Percentiles rank a stretch among this genome's conserved stretches.
Evolutionary conservation across 2,113 vertebrate genomes (phyloP).

Genomic region (Campylomormyrus tamandua): DNA sequence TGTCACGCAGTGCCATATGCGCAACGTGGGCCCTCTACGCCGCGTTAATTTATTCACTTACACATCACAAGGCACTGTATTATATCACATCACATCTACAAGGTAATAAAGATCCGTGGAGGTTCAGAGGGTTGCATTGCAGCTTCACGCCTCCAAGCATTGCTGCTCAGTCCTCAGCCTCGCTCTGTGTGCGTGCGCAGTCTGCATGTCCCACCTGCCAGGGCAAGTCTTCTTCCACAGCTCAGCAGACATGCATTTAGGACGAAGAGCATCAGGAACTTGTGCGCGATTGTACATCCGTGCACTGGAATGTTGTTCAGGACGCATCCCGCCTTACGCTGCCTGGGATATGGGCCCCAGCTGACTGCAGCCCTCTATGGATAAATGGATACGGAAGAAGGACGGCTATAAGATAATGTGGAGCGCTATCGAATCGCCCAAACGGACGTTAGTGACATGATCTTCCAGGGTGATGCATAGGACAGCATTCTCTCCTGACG

Average conservation of each 20-base stretch:
- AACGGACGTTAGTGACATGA: neutral
- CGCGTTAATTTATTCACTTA: neutral
- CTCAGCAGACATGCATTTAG: neutral
- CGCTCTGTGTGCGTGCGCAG: neutral
- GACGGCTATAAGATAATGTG: neutral
- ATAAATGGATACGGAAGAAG: neutral
- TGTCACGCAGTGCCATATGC: neutral
- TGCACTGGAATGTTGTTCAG: neutral
- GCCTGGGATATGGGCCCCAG: neutral
- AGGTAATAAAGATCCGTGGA: neutral
- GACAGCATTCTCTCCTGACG: neutral
- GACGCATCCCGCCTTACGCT: neutral
- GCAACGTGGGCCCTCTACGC: neutral
- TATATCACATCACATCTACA: neutral
- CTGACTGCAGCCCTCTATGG: neutral
- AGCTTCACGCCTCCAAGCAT: neutral
- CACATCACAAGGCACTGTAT: neutral
- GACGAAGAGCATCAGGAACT: neutral
- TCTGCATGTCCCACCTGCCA: neutral
- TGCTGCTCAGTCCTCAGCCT: neutral
- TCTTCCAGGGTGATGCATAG: neutral
- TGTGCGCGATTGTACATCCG: neutral
- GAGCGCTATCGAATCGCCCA: neutral
- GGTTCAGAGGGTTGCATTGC: neutral
- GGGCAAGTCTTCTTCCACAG: neutral